These are phyloP conservation scores for Melanotaenia boesemani DNA, from an alignment of 2,797 vertebrate genomes.

Conservation along the genomic window DNA sequence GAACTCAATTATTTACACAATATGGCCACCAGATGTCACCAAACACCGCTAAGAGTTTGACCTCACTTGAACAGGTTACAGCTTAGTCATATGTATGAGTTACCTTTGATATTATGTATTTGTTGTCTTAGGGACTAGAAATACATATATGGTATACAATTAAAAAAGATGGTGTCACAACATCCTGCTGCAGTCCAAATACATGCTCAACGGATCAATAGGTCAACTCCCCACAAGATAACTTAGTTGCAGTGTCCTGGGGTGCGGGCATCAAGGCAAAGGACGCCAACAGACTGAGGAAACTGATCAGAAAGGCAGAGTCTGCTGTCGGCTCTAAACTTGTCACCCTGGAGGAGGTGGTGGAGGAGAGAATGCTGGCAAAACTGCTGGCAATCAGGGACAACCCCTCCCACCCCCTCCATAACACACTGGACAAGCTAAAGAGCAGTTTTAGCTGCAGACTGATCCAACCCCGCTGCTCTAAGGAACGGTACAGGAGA, in stretches of 20 bases:
- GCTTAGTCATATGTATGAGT: not conserved
- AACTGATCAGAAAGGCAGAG: no score
- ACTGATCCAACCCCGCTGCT: no score
- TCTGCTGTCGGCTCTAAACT: no score
- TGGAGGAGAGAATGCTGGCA: no score
- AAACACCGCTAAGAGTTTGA: constrained; percentile 5
- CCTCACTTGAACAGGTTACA: not conserved
- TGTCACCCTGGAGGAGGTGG: no score
- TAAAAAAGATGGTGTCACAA: not conserved
- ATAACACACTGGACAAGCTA: no score
- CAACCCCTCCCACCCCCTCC: no score
- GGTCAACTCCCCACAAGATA: not conserved
- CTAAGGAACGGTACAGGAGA: no score
- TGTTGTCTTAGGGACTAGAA: not conserved
- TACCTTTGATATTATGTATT: not conserved
- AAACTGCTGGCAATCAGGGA: no score
- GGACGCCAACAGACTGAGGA: no score
- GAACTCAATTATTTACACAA: not conserved
- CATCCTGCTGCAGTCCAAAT: not conserved
- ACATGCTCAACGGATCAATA: not conserved
- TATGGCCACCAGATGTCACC: constrained; percentile 68
- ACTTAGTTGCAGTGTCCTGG: not conserved
- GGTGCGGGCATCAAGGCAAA: no score
- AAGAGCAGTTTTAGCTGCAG: no score
- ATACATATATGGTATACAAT: not conserved